Conservation (phyloP, 2,113 vertebrate species). For the Gymnocephalus cernua region DNA sequence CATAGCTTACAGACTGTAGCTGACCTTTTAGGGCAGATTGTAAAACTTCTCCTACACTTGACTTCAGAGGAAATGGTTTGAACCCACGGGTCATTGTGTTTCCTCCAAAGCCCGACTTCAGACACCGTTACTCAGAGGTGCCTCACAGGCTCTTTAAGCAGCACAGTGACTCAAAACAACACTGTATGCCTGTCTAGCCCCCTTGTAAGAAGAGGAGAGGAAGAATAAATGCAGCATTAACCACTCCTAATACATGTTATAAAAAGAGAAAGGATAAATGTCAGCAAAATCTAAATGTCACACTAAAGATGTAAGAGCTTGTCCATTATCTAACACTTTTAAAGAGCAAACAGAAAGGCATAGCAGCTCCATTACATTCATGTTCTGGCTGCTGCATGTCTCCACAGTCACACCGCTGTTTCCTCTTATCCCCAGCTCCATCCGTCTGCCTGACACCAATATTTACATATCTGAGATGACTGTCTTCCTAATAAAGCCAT, state of each 20-base stretch:
- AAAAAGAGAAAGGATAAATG: slow-evolving; percentile 7
- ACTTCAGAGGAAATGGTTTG: slow-evolving; percentile 57
- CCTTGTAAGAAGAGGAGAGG: neutral
- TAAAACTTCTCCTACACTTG: slow-evolving; percentile 51
- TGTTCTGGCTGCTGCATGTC: neutral
- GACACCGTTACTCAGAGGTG: neutral
- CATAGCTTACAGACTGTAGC: slow-evolving; percentile 34
- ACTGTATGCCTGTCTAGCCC: neutral
- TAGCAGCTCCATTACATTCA: neutral
- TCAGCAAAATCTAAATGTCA: slow-evolving; percentile 6
- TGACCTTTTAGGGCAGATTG: slow-evolving; percentile 43
- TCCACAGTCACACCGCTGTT: neutral
- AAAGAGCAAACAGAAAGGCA: neutral
- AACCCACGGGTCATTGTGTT: slow-evolving; percentile 35
- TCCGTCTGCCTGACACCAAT: slow-evolving; percentile 19
- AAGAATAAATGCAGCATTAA: neutral
- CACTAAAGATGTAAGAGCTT: neutral
- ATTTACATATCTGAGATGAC: slow-evolving; percentile 59
- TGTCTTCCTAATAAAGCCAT: slow-evolving; percentile 55
- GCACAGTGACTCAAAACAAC: slow-evolving; percentile 3
- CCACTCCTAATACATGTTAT: neutral
- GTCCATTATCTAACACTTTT: neutral
- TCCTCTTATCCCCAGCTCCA: slow-evolving; percentile 34
- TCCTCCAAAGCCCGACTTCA: slow-evolving; percentile 39
- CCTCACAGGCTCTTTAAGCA: slow-evolving; percentile 9